Conservation (phyloP, 2,888 invertebrate species). For the Tetrapedia diversipes region DNA sequence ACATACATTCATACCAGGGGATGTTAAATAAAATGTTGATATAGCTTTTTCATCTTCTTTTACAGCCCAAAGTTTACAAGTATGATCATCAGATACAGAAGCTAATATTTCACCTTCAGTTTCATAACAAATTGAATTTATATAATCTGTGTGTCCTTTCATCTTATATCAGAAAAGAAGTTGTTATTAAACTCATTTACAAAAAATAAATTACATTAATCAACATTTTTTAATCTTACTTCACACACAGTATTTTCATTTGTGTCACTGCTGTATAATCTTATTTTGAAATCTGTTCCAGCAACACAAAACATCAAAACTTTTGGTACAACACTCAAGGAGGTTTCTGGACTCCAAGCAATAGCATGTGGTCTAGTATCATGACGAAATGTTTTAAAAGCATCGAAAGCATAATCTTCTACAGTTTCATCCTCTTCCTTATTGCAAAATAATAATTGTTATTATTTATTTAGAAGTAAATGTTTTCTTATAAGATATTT, state of each 20-base stretch:
- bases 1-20: slow-evolving; percentile 87
- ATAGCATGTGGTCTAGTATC: slow-evolving; percentile 85
- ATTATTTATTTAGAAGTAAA: neutral
- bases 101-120: slow-evolving; percentile 88
- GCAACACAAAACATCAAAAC: slow-evolving; percentile 85
- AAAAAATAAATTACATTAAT: neutral
- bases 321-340: slow-evolving; percentile 85
- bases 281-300: slow-evolving; percentile 85
- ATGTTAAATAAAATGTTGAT: slow-evolving; percentile 86
- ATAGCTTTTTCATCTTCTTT: slow-evolving; percentile 84
- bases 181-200: neutral
- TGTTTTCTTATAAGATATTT: neutral
- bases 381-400: slow-evolving; percentile 85
- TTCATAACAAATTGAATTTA: slow-evolving; percentile 89
- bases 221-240: slow-evolving; percentile 73
- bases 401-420: slow-evolving; percentile 84
- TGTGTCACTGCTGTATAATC: slow-evolving; percentile 85
- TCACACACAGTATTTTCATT: slow-evolving; percentile 83
- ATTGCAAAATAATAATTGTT: slow-evolving; percentile 53
- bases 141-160: slow-evolving; percentile 87
- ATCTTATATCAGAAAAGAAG: slow-evolving; percentile 79
- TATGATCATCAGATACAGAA: slow-evolving; percentile 91
- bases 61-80: slow-evolving; percentile 88
- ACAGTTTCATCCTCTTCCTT: slow-evolving; percentile 84
- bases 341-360: slow-evolving; percentile 87